phyloP scores from a whole-genome alignment of 2,797 vertebrate genomes.

The Falco berigora region DNA sequence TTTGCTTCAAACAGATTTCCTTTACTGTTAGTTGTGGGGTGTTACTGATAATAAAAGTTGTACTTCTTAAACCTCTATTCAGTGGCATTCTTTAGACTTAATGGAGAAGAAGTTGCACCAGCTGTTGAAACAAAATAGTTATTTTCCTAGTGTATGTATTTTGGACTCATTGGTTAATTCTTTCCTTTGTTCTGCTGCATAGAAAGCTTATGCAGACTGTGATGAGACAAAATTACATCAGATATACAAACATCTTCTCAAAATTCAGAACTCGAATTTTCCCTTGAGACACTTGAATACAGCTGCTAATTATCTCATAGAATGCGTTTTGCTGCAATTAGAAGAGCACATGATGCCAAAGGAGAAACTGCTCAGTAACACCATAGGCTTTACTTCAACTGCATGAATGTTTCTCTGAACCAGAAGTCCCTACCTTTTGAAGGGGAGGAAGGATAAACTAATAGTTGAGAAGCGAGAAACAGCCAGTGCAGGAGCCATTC shows the following conservation, averaged over 20 bases:
- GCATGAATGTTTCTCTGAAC: not conserved
- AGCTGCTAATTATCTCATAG: slow-evolving; percentile 6
- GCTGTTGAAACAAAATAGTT: not conserved
- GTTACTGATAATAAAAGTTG: not conserved
- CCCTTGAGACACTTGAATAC: not conserved
- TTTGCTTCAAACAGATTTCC: not conserved
- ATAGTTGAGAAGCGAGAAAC: not conserved
- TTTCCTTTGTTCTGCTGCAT: not conserved
- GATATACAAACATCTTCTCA: not conserved
- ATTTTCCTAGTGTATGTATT: not conserved
- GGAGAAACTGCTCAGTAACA: not conserved
- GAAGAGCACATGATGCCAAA: not conserved
- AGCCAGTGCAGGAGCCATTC: not conserved
- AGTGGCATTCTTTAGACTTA: not conserved
- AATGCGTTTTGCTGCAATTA: not conserved
- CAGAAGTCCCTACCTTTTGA: not conserved
- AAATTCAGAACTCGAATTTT: not conserved
- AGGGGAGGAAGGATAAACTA: not conserved
- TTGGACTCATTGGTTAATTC: not conserved
- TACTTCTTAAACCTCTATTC: not conserved
- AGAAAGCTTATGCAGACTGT: not conserved
- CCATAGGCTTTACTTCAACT: not conserved
- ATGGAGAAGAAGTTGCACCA: not conserved
- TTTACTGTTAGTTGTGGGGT: not conserved
- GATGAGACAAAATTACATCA: slow-evolving; percentile 20